phyloP scores from a whole-genome alignment of 2,113 vertebrate species.

The Oreotrochilus melanogaster region DNA sequence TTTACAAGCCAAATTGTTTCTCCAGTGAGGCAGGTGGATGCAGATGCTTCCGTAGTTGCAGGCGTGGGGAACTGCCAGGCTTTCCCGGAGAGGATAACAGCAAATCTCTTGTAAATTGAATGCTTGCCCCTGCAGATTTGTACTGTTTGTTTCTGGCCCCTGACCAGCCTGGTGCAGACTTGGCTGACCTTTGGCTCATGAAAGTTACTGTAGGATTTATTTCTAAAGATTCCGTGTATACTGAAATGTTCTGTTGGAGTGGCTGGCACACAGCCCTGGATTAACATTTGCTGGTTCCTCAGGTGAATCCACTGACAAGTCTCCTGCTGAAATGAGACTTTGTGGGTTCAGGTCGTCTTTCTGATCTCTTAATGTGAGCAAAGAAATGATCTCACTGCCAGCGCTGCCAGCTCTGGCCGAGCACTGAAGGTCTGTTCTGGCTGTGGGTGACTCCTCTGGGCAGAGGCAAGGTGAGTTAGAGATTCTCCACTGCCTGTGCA shows the following conservation, averaged over 20 bases:
- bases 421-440: not conserved
- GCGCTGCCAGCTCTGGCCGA: not conserved
- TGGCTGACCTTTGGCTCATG: not conserved
- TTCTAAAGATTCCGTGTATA: conserved; percentile 37
- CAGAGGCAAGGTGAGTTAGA: not conserved
- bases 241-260: not conserved
- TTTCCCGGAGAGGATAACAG: not conserved
- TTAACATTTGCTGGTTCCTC: conserved; percentile 15
- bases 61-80: not conserved
- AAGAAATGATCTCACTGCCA: not conserved
- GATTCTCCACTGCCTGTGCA: not conserved
- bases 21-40: not conserved
- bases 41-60: not conserved
- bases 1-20: not conserved
- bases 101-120: not conserved
- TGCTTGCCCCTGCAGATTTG: not conserved
- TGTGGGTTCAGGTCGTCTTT: not conserved
- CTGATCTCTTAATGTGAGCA: not conserved
- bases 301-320: not conserved
- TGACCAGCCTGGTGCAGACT: not conserved
- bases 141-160: not conserved
- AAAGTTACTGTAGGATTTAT: conserved; percentile 28
- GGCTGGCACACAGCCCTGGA: not conserved
- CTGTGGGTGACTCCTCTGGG: not conserved
- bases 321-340: not conserved